These are phyloP conservation scores for Corythaeola cristata DNA, from an alignment of 2,113 vertebrate genomes.

Conservation along the genomic window DNA sequence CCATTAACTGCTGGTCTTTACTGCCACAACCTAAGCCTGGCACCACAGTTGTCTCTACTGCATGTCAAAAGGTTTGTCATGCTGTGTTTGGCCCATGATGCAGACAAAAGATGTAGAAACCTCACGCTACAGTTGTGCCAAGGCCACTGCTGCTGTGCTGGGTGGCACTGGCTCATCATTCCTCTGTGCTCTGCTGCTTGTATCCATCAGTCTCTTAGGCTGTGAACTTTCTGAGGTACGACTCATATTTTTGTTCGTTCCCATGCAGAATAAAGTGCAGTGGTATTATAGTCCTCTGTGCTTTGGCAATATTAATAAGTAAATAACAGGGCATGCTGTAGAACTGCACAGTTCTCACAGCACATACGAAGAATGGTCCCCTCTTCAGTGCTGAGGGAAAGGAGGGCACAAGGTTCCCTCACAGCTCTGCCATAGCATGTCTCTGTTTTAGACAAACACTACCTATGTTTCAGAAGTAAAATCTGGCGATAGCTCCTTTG, in stretches of 20 bases:
- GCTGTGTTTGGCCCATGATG: neutral
- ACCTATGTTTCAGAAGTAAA: neutral
- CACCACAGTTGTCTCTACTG: neutral
- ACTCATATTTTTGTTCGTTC: neutral
- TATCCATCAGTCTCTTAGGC: neutral
- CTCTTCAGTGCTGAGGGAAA: neutral
- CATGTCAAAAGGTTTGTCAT: neutral
- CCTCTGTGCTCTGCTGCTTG: neutral
- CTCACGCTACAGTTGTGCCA: neutral
- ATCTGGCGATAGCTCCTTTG: neutral
- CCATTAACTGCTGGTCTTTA: neutral
- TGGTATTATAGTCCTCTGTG: neutral
- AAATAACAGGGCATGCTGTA: neutral
- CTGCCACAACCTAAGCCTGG: neutral
- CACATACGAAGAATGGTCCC: neutral
- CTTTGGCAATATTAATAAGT: neutral
- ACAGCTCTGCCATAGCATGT: neutral
- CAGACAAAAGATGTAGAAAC: neutral
- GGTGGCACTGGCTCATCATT: neutral
- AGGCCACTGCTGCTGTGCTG: neutral
- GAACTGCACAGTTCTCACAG: neutral
- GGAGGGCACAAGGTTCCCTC: neutral
- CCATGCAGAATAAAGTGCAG: neutral
- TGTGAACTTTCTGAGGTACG: neutral
- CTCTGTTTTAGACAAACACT: neutral